A percentile compares a stretch with the other conserved stretches of the same genome.
phyloP scores from a whole-genome alignment of 2,113 vertebrate species.

The Verasper variegatus region DNA sequence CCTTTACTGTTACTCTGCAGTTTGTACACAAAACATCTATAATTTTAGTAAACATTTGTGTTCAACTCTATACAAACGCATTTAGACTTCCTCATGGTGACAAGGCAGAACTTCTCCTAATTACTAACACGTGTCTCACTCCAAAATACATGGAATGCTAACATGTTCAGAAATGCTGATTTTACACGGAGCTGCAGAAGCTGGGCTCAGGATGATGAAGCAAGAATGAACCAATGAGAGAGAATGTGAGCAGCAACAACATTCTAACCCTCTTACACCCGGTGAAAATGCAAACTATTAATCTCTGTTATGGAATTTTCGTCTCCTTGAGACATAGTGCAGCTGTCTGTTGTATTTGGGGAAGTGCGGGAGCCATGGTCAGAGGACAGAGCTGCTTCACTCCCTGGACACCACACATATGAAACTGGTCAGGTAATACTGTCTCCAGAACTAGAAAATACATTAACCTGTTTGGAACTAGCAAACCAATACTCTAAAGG shows the following conservation, averaged over 20 bases:
- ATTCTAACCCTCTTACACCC: no score
- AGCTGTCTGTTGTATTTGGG: no score
- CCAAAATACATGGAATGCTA: not conserved
- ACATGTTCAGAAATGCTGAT: not conserved
- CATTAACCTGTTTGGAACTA: no score
- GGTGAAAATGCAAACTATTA: no score
- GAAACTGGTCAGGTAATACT: no score
- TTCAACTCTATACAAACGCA: not conserved
- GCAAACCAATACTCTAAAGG: no score
- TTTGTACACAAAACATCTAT: not conserved
- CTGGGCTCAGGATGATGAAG: conserved; percentile 11
- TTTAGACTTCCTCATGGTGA: not conserved
- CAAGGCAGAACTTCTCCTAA: not conserved
- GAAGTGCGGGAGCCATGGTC: no score
- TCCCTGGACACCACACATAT: no score
- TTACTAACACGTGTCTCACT: conserved; percentile 5
- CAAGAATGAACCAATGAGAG: not conserved
- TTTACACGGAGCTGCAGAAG: not conserved
- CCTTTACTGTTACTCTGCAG: not conserved
- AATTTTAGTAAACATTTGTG: not conserved
- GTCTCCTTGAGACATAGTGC: no score
- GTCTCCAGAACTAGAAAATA: no score
- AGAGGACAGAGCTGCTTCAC: no score
- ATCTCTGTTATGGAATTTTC: no score
- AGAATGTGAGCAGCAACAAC: not conserved